These are phyloP conservation scores for Augiades crinisus DNA, from an alignment of 2,888 invertebrate species.

Conservation along the genomic window DNA sequence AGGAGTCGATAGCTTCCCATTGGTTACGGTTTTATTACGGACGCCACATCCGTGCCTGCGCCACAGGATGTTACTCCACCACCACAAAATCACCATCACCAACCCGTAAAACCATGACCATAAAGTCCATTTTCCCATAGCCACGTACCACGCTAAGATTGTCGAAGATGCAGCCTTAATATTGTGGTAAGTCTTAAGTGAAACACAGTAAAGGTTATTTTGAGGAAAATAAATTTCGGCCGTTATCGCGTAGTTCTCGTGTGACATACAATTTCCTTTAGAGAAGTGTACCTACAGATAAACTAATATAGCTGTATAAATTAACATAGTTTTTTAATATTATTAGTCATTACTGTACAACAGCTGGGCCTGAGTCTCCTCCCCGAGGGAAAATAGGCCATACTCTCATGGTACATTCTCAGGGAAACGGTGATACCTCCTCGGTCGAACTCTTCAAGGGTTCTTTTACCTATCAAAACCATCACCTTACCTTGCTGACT, in stretches of 20 bases:
- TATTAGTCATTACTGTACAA: neutral
- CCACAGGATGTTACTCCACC: constrained; percentile 59
- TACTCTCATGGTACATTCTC: too few relatives aligned
- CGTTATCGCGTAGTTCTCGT: constrained; percentile 26
- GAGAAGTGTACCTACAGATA: too few relatives aligned
- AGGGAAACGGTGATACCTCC: too few relatives aligned
- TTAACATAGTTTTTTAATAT: too few relatives aligned
- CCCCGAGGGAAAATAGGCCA: too few relatives aligned
- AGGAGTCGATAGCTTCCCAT: constrained; percentile 28
- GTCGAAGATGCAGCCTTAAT: constrained; percentile 25
- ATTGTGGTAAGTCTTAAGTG: constrained; percentile 27
- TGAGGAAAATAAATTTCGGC: constrained; percentile 23
- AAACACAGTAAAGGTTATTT: constrained; percentile 28
- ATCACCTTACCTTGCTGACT: too few relatives aligned
- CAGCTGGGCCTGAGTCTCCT: too few relatives aligned
- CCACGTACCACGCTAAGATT: constrained; percentile 3
- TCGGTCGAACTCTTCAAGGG: too few relatives aligned
- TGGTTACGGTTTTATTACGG: constrained; percentile 40
- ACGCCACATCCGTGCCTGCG: constrained; percentile 68
- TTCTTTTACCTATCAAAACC: too few relatives aligned
- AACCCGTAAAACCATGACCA: constrained; percentile 14
- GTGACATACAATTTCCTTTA: constrained; percentile 38
- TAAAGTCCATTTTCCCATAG: constrained; percentile 35
- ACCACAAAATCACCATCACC: constrained; percentile 17
- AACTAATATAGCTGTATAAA: too few relatives aligned